phyloP scores from a whole-genome alignment of 1,140 invertebrate genomes.

The Agrypnia vestita region DNA sequence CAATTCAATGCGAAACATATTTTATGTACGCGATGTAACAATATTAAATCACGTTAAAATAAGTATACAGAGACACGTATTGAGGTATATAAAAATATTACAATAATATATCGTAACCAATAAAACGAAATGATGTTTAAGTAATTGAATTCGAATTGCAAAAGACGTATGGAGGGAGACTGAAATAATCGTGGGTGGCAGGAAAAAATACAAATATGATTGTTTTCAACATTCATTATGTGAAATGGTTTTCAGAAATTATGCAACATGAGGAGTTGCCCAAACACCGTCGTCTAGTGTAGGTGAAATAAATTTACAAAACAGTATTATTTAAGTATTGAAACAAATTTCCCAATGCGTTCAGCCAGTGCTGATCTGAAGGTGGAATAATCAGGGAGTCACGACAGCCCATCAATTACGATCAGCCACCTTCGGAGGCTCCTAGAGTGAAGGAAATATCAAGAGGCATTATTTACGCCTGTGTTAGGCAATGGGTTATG shows the following conservation, averaged over 20 bases:
- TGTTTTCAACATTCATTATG: no score
- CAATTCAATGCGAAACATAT: no score
- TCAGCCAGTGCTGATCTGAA: neutral
- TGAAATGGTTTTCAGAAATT: neutral
- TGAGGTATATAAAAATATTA: no score
- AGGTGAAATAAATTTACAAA: neutral
- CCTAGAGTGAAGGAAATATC: neutral
- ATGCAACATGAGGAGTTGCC: neutral
- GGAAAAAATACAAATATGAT: neutral
- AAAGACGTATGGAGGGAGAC: no score
- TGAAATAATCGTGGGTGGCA: neutral
- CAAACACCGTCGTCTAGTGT: neutral
- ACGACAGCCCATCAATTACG: neutral
- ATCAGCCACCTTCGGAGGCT: neutral
- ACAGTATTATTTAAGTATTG: neutral
- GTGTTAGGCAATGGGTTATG: neutral
- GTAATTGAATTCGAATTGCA: no score
- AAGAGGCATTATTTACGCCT: neutral
- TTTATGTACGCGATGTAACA: no score
- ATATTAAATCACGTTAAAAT: no score
- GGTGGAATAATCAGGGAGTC: slow-evolving; percentile 24
- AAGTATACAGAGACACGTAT: no score
- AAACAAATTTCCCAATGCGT: slow-evolving; percentile 20
- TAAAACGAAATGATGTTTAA: no score
- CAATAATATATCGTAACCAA: no score